Percentiles rank a stretch among this genome's conserved stretches.
Evolutionary conservation across 2,888 invertebrate species (phyloP).

Genomic region (Allophyes oxyacanthae): DNA sequence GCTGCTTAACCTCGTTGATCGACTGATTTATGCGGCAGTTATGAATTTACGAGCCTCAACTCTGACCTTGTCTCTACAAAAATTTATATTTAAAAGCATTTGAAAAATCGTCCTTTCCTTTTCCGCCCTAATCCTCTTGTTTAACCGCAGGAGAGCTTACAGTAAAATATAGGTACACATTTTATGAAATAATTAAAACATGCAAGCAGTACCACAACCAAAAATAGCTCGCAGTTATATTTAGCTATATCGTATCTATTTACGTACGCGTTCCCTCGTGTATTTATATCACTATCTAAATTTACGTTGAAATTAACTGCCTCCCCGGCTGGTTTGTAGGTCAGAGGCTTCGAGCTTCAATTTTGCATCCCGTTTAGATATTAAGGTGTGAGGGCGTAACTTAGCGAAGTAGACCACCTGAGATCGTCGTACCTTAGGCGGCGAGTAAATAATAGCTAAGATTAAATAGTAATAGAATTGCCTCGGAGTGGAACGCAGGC

Average conservation of each 20-base stretch:
- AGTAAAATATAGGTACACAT: too few species aligned
- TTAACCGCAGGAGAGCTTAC: too few species aligned
- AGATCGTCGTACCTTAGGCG: constrained; percentile 26
- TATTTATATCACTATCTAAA: constrained; percentile 34
- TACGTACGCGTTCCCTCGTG: constrained; percentile 1
- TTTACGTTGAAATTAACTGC: constrained; percentile 55
- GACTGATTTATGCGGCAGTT: too few species aligned
- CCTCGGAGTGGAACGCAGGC: constrained; percentile 5
- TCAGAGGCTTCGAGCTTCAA: constrained; percentile 43
- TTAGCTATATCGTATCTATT: constrained; percentile 4
- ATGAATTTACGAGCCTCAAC: too few species aligned
- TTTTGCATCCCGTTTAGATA: constrained; percentile 52
- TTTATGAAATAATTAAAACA: too few species aligned
- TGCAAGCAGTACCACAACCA: background rate
- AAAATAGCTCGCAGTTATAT: constrained; percentile 19
- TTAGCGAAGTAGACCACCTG: constrained; percentile 46
- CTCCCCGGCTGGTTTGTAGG: constrained; percentile 44
- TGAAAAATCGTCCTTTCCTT: too few species aligned
- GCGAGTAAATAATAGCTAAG: constrained; percentile 48
- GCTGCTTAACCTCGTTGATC: too few species aligned
- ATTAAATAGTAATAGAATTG: constrained; percentile 51
- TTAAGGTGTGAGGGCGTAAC: constrained; percentile 42
- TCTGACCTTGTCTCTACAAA: too few species aligned
- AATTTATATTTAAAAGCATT: too few species aligned
- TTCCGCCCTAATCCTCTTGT: too few species aligned